Conservation (phyloP, 2,113 vertebrate genomes). For the Myocastor coypus region DNA sequence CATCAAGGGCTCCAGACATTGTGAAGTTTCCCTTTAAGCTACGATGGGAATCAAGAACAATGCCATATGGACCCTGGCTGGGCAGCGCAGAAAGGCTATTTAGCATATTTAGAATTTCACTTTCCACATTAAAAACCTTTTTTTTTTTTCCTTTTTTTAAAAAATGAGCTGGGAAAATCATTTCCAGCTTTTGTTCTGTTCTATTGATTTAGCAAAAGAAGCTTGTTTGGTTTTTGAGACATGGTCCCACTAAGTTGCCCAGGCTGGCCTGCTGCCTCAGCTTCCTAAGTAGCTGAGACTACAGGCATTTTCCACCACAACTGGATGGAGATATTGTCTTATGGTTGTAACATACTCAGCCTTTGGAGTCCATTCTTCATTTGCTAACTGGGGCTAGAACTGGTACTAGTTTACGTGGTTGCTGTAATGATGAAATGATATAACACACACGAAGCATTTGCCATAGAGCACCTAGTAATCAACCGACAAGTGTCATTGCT, state of each 20-base stretch:
- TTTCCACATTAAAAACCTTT: not conserved
- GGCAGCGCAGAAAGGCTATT: no score
- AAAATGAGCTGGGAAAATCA: not conserved
- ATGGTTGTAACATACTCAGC: not conserved
- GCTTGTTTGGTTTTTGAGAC: not conserved
- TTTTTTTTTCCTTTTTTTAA: no score
- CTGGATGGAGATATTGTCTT: not conserved
- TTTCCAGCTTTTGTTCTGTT: conserved; percentile 14
- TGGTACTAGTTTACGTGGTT: not conserved
- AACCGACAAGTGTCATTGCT: not conserved
- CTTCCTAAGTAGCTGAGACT: not conserved
- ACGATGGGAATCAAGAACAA: no score
- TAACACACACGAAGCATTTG: not conserved
- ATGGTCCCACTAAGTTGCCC: not conserved
- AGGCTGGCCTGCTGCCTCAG: not conserved
- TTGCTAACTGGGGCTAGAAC: not conserved
- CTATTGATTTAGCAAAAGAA: not conserved
- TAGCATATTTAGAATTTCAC: not conserved
- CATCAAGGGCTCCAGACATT: no score
- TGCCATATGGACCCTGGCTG: no score
- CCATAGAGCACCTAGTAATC: not conserved
- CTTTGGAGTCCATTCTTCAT: conserved; percentile 8
- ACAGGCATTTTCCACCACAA: not conserved
- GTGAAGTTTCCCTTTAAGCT: no score
- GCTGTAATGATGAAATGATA: not conserved